Evolutionary conservation across 2,888 invertebrate species (phyloP).

Genomic region (Andrena chrysosceles): DNA sequence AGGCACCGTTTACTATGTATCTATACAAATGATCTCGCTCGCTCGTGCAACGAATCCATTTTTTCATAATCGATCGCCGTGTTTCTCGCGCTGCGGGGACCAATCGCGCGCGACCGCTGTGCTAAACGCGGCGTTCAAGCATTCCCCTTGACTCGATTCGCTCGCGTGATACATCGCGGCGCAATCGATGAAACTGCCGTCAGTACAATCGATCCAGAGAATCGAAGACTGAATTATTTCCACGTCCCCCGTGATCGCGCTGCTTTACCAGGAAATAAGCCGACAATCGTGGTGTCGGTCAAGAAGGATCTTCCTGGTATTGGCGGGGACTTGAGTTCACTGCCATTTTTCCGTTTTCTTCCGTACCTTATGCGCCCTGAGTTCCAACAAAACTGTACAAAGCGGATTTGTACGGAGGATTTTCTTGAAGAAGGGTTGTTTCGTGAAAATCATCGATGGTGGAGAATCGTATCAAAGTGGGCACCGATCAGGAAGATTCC

Average conservation of each 20-base stretch:
- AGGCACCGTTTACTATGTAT: background rate
- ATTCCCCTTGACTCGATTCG: conserved; percentile 13
- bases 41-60: conserved; percentile 43
- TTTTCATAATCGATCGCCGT: background rate
- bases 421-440: too few species aligned
- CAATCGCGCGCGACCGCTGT: conserved; percentile 30
- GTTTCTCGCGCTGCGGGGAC: conserved; percentile 55
- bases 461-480: too few species aligned
- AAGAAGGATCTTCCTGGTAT: background rate
- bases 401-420: background rate
- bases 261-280: background rate
- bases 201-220: conserved; percentile 52
- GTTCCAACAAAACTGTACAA: conserved; percentile 8
- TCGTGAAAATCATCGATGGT: too few species aligned
- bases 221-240: conserved; percentile 67
- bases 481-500: background rate
- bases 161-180: conserved; percentile 34
- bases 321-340: conserved; percentile 37
- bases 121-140: background rate
- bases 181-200: conserved; percentile 14
- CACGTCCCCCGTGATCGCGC: conserved; percentile 28
- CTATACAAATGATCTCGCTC: conserved; percentile 9
- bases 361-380: background rate
- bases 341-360: conserved; percentile 34
- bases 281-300: too few species aligned